A percentile compares a stretch with the other conserved stretches of the same genome.
These are phyloP conservation scores for Hippocampus zosterae DNA, from an alignment of 2,113 vertebrate species.

Conservation along the genomic window DNA sequence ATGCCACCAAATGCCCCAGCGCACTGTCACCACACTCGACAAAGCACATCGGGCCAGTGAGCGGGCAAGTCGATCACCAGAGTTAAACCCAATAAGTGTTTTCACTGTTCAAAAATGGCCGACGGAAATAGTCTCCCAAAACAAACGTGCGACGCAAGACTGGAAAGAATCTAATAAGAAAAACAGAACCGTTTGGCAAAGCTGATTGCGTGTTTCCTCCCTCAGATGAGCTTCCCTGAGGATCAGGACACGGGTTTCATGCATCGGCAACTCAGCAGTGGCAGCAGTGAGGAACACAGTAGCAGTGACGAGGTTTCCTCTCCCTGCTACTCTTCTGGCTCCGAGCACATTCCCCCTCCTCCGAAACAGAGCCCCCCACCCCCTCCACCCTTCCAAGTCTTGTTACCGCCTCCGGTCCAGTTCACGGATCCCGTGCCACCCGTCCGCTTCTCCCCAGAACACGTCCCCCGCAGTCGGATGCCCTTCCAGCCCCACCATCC, in stretches of 20 bases:
- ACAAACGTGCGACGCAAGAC: background rate
- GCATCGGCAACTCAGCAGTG: conserved; percentile 80
- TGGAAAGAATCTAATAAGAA: background rate
- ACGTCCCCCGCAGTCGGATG: conserved; percentile 70
- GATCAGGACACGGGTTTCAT: conserved; percentile 81
- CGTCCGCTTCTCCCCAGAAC: conserved; percentile 64
- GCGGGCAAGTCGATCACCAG: background rate
- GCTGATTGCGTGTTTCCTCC: conserved; percentile 4
- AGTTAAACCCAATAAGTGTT: background rate
- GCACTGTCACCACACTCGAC: too few relatives aligned
- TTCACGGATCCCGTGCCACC: conserved; percentile 77
- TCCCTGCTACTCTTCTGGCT: conserved; percentile 85
- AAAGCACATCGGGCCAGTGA: background rate
- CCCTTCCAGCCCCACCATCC: conserved; percentile 74
- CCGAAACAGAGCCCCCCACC: conserved; percentile 82
- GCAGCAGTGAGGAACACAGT: conserved; percentile 87
- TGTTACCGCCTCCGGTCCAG: conserved; percentile 74
- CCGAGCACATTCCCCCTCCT: conserved; percentile 84
- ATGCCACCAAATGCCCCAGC: too few relatives aligned
- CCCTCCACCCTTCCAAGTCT: conserved; percentile 74
- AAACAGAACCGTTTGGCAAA: background rate
- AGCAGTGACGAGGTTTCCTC: conserved; percentile 92
- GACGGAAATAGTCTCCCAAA: background rate
- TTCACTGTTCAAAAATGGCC: background rate
- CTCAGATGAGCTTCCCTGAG: conserved; percentile 94